Base-by-base conservation (phyloP, 2,797 vertebrate species). In the Hypotaenidia okinawae region DNA sequence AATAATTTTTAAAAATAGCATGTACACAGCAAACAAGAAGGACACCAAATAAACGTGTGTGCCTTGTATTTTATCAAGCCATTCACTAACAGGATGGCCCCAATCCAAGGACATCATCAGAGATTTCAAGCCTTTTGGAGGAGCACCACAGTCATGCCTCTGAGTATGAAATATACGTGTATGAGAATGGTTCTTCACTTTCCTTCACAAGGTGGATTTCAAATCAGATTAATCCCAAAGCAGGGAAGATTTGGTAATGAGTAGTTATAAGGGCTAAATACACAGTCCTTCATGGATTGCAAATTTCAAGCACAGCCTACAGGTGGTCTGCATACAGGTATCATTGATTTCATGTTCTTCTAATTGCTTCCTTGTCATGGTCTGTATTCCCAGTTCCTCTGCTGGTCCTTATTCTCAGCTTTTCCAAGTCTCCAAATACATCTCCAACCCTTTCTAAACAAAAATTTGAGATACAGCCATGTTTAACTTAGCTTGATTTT, bases 91-190 rank as follows among this genome's bases (percentile, higher is more conserved):
- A 55, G 23, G 22, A 70, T 39, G 15, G 35, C 3, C 30, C 30
- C 10, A 83, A 30, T 5, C 7, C 32, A 70, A 92, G 12, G 32
- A 39, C 10, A 30, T 19, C 4, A 12, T 32, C 45, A 45, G 49
- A 92, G 45, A 16, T 17, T 13, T 70, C 17, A 28, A 57, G 11
- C 3, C 22, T 74, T 86, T 52, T 57, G 39, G 80, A 67, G 54
- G 41, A 35, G 33, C 10, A 62, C 10, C 16, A 23, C 16, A 5
- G 2, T 28, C 43, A 28, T 2, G 8, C 5, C 19, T 30, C 17
- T 35, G 13, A 4, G 2, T 14, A 49, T 14, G 45, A 77, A 51
- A 54, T 8, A 58, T 4, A 6, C 1, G 0, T 39, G 8, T 25
- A 10, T 30, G 55, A 73, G 64, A 83, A 89, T 43, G 25, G 4